phyloP scores from a whole-genome alignment of 2,113 vertebrate species.

The Nothoprocta pentlandii region DNA sequence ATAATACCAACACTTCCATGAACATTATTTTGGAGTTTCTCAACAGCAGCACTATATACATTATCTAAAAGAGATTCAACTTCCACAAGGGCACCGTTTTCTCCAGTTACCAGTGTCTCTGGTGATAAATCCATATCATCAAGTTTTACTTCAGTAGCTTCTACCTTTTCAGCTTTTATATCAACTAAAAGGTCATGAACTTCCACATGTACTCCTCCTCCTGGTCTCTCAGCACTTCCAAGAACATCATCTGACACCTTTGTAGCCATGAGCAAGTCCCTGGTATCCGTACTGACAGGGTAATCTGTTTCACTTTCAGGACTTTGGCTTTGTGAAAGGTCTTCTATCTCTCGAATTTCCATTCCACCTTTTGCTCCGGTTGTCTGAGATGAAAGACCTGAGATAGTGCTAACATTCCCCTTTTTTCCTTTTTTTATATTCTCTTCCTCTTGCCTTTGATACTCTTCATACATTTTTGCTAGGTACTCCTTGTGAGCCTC shows the following conservation, averaged over 20 bases:
- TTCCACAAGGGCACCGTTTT: conserved; percentile 90
- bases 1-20: conserved; percentile 84
- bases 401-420: conserved; percentile 97
- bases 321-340: conserved; percentile 95
- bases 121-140: conserved; percentile 98
- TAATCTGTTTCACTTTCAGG: conserved; percentile 97
- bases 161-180: conserved; percentile 99
- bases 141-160: conserved; percentile 97
- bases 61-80: conserved; percentile 95
- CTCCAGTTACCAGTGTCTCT: conserved; percentile 85
- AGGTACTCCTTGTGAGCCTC: conserved; percentile 99
- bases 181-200: conserved; percentile 95
- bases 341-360: conserved; percentile 93
- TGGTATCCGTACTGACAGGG: conserved; percentile 86
- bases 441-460: conserved; percentile 98
- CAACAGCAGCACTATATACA: conserved; percentile 96
- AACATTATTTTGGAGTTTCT: conserved; percentile 91
- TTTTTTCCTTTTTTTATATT: conserved; percentile 99
- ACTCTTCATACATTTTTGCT: conserved; percentile 99
- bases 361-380: conserved; percentile 92
- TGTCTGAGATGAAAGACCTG: conserved; percentile 92
- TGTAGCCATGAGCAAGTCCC: conserved; percentile 90
- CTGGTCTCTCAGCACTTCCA: conserved; percentile 73
- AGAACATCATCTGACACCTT: conserved; percentile 88
- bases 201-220: conserved; percentile 90